Evolutionary conservation across 2,797 vertebrate species (phyloP).

Genomic region (Coregonus ussuriensis): DNA sequence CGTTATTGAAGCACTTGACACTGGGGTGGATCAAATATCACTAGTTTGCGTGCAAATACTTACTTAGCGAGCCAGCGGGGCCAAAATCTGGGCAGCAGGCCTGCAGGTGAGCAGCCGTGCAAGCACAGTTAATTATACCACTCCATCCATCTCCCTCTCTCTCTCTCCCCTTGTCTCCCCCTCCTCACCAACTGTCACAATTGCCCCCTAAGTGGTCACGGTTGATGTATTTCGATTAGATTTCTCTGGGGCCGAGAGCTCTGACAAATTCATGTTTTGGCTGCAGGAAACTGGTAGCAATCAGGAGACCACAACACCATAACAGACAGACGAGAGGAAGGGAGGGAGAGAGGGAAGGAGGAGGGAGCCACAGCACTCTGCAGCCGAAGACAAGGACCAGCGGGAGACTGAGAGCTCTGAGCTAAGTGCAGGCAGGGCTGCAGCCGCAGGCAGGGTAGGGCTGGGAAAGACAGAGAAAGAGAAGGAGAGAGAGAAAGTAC

Average conservation of each 20-base stretch:
- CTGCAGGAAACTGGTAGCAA: slow-evolving; percentile 77
- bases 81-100: slow-evolving; percentile 63
- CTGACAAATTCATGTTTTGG: slow-evolving; percentile 86
- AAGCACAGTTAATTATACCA: slow-evolving; percentile 1
- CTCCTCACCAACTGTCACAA: slow-evolving; percentile 55
- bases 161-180: slow-evolving; percentile 1
- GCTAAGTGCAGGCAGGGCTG: slow-evolving; percentile 37
- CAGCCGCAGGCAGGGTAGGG: no score
- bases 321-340: slow-evolving; percentile 69
- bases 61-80: slow-evolving; percentile 77
- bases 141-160: slow-evolving; percentile 52
- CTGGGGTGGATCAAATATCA: slow-evolving; percentile 86
- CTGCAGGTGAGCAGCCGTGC: slow-evolving; percentile 69
- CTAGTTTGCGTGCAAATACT: slow-evolving; percentile 87
- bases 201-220: slow-evolving; percentile 73
- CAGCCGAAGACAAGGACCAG: slow-evolving; percentile 45
- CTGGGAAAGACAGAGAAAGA: not conserved
- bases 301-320: slow-evolving; percentile 80
- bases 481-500: not conserved
- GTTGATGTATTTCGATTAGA: slow-evolving; percentile 41
- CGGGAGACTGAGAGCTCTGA: slow-evolving; percentile 57
- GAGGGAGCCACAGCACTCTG: not conserved
- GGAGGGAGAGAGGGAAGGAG: not conserved
- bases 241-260: slow-evolving; percentile 37
- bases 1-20: slow-evolving; percentile 86